These are phyloP conservation scores for Diaperis boleti DNA, from an alignment of 2,888 invertebrate species.

Conservation along the genomic window DNA sequence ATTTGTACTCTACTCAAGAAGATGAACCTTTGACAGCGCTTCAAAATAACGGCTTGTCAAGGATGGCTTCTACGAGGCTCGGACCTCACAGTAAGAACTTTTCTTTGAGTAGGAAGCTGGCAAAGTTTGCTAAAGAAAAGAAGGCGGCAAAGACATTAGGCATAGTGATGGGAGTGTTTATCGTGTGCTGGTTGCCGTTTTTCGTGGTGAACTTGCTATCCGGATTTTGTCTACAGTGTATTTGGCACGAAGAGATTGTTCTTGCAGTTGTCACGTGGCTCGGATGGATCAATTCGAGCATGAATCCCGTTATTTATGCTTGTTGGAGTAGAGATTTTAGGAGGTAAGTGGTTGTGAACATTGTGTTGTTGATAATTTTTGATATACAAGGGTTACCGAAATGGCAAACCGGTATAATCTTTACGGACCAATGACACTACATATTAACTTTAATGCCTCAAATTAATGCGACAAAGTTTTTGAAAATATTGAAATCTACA, in stretches of 20 bases:
- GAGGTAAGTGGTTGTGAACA: constrained; percentile 81
- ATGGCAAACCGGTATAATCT: no score
- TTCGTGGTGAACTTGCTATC: constrained; percentile 94
- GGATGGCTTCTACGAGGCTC: constrained; percentile 76
- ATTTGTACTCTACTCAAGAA: constrained; percentile 73
- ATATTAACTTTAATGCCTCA: no score
- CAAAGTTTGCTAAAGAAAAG: constrained; percentile 96
- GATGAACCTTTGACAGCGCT: constrained; percentile 82
- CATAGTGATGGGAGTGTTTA: constrained; percentile 97
- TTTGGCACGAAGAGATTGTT: constrained; percentile 88
- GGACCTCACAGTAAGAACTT: constrained; percentile 83
- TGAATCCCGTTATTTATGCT: constrained; percentile 99
- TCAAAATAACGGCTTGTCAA: constrained; percentile 82
- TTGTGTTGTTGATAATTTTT: no score
- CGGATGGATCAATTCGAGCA: constrained; percentile 95
- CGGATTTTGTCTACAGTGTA: constrained; percentile 89
- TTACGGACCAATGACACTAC: no score
- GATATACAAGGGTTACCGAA: no score
- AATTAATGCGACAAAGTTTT: no score
- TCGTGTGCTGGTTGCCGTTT: constrained; percentile 97
- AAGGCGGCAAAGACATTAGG: constrained; percentile 98
- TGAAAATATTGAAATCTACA: no score
- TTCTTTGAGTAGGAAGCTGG: constrained; percentile 91
- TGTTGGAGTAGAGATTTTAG: constrained; percentile 97
- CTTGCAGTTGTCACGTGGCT: constrained; percentile 93